phyloP scores from a whole-genome alignment of 2,888 invertebrate genomes.

The Lithodes maja region DNA sequence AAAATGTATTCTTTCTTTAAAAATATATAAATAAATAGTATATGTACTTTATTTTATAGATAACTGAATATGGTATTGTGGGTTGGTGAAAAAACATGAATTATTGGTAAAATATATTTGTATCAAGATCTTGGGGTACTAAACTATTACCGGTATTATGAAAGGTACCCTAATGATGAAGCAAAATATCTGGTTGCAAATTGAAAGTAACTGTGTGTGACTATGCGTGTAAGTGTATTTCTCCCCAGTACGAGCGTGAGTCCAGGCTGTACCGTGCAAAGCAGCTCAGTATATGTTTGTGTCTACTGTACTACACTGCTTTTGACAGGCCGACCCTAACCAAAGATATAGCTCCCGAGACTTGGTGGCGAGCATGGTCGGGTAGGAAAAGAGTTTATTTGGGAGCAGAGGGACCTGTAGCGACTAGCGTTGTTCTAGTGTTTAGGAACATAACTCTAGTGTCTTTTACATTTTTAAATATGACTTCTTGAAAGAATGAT shows the following conservation, averaged over 20 bases:
- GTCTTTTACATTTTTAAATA: conserved; percentile 59
- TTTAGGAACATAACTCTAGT: conserved; percentile 43
- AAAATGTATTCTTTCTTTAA: too few relatives aligned
- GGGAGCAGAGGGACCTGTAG: conserved; percentile 45
- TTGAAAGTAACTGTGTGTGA: too few relatives aligned
- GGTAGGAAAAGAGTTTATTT: conserved; percentile 5
- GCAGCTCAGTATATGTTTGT: conserved; percentile 42
- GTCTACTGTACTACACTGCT: conserved; percentile 11
- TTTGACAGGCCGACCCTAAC: conserved; percentile 49
- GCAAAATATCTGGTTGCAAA: too few relatives aligned
- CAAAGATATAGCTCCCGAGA: conserved; percentile 44
- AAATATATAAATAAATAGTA: too few relatives aligned
- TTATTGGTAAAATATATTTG: too few relatives aligned
- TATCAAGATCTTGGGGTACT: too few relatives aligned
- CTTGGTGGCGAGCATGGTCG: conserved; percentile 4
- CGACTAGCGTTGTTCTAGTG: conserved; percentile 41
- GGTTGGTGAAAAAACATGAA: too few relatives aligned
- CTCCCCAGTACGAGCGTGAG: conserved; percentile 44
- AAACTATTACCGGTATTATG: too few relatives aligned
- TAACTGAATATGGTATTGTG: too few relatives aligned
- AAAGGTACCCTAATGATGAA: too few relatives aligned
- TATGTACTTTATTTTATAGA: too few relatives aligned
- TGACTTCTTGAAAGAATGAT: conserved; percentile 46
- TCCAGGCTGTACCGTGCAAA: conserved; percentile 54
- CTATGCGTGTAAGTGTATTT: conserved; percentile 25